phyloP scores from a whole-genome alignment of 2,797 vertebrate genomes.

The Crenuchus spilurus region DNA sequence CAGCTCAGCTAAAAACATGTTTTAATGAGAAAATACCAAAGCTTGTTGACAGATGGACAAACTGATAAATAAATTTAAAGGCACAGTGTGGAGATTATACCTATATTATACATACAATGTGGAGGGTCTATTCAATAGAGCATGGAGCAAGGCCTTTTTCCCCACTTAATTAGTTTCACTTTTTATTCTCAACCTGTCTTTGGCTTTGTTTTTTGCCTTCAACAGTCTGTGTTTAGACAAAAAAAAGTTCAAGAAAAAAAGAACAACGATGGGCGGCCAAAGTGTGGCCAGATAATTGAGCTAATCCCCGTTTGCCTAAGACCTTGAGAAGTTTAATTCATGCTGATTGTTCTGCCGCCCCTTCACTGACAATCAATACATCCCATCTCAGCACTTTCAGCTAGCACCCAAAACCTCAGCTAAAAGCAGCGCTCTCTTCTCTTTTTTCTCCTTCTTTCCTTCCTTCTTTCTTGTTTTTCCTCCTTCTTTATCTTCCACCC shows the following conservation, averaged over 20 bases:
- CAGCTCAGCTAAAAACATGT: too few species aligned
- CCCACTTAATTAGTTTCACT: slow-evolving; percentile 17
- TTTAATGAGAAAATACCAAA: too few species aligned
- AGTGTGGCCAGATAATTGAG: slow-evolving; percentile 69
- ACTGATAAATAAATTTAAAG: too few species aligned
- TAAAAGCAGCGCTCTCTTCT: slow-evolving; percentile 34
- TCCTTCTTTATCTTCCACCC: slow-evolving; percentile 27
- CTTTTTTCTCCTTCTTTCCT: background rate
- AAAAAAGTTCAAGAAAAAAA: slow-evolving; percentile 30
- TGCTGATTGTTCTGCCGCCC: slow-evolving; percentile 72
- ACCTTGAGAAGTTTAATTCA: slow-evolving; percentile 77
- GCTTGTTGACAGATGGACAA: too few species aligned
- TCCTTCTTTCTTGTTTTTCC: slow-evolving; percentile 20
- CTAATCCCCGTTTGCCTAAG: slow-evolving; percentile 73
- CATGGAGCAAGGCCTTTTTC: background rate
- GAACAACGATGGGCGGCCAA: slow-evolving; percentile 56
- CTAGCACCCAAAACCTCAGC: slow-evolving; percentile 37
- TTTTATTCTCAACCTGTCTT: slow-evolving; percentile 29
- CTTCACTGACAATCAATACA: slow-evolving; percentile 68
- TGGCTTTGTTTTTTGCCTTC: slow-evolving; percentile 4
- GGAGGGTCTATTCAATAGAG: slow-evolving; percentile 21
- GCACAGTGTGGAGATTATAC: too few species aligned
- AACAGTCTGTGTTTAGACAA: background rate
- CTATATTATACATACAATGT: too few species aligned
- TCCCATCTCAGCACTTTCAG: slow-evolving; percentile 67